Percentiles rank a stretch among this genome's conserved stretches.
phyloP scores from a whole-genome alignment of 2,113 vertebrate genomes.

The Mionectes macconnelli region DNA sequence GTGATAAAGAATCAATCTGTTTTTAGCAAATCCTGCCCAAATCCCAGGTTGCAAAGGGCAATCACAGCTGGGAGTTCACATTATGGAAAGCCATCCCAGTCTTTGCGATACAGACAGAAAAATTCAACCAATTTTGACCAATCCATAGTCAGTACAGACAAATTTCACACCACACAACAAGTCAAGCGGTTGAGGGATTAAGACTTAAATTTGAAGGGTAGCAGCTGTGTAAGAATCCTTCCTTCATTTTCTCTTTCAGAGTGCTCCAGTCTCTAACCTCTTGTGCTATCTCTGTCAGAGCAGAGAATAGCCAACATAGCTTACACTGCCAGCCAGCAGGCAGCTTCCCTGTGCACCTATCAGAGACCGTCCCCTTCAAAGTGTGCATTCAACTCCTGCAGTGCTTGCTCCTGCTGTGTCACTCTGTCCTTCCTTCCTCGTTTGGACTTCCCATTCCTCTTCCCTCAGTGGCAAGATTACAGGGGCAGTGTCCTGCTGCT shows the following conservation, averaged over 20 bases:
- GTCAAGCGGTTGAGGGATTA: background rate
- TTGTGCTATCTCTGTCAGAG: background rate
- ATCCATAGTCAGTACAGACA: background rate
- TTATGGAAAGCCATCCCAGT: background rate
- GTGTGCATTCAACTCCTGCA: background rate
- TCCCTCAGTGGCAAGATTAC: constrained; percentile 15
- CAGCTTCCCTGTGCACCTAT: constrained; percentile 12
- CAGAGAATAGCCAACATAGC: constrained; percentile 6
- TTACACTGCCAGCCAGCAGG: background rate
- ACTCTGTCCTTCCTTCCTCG: constrained; percentile 4
- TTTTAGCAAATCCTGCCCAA: background rate
- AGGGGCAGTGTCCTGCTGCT: constrained; percentile 38
- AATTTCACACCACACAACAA: background rate
- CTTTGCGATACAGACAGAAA: background rate
- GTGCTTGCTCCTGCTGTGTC: constrained; percentile 54
- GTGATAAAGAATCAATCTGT: background rate
- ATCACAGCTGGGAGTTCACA: background rate
- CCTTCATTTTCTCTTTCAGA: background rate
- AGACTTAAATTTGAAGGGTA: background rate
- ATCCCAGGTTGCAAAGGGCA: background rate
- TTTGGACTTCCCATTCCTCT: background rate
- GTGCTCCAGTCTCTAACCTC: background rate
- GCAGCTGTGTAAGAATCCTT: background rate
- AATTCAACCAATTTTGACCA: background rate
- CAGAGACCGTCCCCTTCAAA: background rate